phyloP scores from a whole-genome alignment of 2,797 vertebrate genomes.

The Oreochromis mossambicus region DNA sequence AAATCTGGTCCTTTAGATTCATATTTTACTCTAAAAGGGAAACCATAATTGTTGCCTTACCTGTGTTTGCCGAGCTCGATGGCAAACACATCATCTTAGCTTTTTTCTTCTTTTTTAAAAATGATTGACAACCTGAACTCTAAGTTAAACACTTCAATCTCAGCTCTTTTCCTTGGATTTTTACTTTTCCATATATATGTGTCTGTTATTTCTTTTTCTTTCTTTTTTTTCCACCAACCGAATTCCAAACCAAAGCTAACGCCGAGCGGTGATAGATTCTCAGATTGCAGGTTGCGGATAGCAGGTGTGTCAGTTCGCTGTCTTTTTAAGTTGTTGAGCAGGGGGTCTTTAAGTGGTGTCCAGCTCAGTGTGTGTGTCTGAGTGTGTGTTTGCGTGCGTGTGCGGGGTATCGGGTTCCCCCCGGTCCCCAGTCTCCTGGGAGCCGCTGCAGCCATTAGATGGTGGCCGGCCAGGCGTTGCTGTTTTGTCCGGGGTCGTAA shows the following conservation, averaged over 20 bases:
- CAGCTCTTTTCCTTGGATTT: neutral
- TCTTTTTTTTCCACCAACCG: neutral
- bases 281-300: constrained; percentile 71
- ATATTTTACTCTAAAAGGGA: neutral
- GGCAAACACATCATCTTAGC: neutral
- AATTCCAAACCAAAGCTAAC: constrained; percentile 13
- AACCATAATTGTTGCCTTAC: constrained; percentile 7
- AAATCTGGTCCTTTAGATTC: neutral
- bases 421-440: constrained; percentile 52
- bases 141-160: neutral
- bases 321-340: constrained; percentile 66
- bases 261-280: constrained; percentile 38
- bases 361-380: constrained; percentile 44
- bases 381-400: neutral
- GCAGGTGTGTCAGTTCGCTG: constrained; percentile 68
- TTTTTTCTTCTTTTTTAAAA: neutral
- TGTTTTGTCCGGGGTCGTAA: constrained; percentile 68
- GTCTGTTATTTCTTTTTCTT: neutral
- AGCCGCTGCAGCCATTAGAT: constrained; percentile 68
- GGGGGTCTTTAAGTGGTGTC: constrained; percentile 67
- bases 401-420: constrained; percentile 60
- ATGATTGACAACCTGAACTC: neutral
- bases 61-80: constrained; percentile 30
- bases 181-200: neutral
- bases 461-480: constrained; percentile 52